Conservation (phyloP, 1,140 invertebrate species). For the Bombyx mori region ASM3026992v2 NC_085123.1:13699001-13699500, state of each 20-base stretch:
- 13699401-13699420: conserved; percentile 17
- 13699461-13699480: too few relatives aligned
- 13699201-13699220: neutral
- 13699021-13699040: neutral
- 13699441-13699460: too few relatives aligned
- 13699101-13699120: too few relatives aligned
- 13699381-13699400: conserved; percentile 6
- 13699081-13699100: too few relatives aligned
- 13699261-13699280: too few relatives aligned
- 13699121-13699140: too few relatives aligned
- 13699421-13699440: neutral
- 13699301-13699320: conserved; percentile 14
- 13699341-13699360: conserved; percentile 16
- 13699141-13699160: too few relatives aligned
- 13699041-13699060: neutral
- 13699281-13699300: neutral
- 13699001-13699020: conserved; percentile 6
- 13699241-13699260: neutral
- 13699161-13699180: too few relatives aligned
- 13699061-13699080: too few relatives aligned
- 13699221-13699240: neutral
- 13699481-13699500: too few relatives aligned
- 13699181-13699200: too few relatives aligned
- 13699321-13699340: conserved; percentile 21
- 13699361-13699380: conserved; percentile 21